These are phyloP conservation scores for Nebria ingens DNA, from an alignment of 1,140 invertebrate species.

Conservation along the genomic window DNA sequence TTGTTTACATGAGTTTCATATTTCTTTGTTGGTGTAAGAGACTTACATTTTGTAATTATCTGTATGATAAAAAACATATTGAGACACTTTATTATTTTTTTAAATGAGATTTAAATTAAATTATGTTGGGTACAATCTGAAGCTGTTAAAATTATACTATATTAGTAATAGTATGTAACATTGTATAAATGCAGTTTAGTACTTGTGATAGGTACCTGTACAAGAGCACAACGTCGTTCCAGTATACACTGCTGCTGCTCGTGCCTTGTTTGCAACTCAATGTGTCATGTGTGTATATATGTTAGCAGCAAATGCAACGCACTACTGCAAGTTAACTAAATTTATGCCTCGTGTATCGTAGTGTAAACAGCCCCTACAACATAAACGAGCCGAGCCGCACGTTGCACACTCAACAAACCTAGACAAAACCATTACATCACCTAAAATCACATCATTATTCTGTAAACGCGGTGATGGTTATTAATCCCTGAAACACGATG, in stretches of 20 bases:
- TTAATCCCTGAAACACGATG: background rate
- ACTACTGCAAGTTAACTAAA: background rate
- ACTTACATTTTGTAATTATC: no score
- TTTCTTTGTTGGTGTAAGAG: no score
- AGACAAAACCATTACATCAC: conserved; percentile 7
- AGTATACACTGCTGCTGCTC: background rate
- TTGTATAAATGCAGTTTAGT: background rate
- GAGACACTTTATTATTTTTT: no score
- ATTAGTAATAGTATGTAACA: no score
- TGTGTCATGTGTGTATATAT: background rate
- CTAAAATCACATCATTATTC: conserved; percentile 4
- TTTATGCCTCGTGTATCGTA: background rate
- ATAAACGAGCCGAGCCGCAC: background rate
- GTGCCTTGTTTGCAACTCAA: background rate
- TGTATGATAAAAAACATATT: no score
- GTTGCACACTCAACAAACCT: background rate
- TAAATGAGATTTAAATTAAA: no score
- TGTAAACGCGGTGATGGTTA: background rate
- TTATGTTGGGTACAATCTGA: no score
- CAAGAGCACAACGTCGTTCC: background rate
- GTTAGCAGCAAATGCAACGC: background rate
- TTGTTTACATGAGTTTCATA: no score
- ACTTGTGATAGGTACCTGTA: background rate
- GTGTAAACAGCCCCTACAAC: background rate
- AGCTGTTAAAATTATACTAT: no score